Percentiles rank a stretch among this genome's conserved stretches.
These are phyloP conservation scores for Ia io DNA, from an alignment of 2,113 vertebrate species.

Conservation along the genomic window DNA sequence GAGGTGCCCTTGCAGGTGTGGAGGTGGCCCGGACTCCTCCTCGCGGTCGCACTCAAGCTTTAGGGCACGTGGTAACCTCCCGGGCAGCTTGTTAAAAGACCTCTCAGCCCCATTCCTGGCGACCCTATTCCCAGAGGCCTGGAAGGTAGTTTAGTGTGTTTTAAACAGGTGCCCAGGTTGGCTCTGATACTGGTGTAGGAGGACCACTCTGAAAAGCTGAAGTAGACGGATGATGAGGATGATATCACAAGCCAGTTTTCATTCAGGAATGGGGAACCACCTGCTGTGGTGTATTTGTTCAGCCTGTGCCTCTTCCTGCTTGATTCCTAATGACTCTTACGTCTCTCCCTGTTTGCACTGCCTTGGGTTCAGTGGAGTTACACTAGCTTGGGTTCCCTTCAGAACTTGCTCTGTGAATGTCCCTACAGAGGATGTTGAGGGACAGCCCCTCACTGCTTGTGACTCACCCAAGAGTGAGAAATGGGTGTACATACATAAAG, in stretches of 20 bases:
- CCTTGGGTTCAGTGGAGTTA: not conserved
- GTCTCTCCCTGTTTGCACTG: not conserved
- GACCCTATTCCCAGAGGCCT: not conserved
- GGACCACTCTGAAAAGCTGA: not conserved
- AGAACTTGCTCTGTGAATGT: not conserved
- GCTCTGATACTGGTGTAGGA: not conserved
- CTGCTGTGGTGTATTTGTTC: not conserved
- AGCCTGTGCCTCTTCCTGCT: not conserved
- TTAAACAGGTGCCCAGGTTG: not conserved
- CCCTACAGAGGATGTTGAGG: not conserved
- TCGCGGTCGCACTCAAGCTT: not conserved
- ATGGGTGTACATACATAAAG: not conserved
- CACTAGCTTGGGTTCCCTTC: not conserved
- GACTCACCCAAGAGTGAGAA: not conserved
- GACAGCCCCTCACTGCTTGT: not conserved
- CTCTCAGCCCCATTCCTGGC: not conserved
- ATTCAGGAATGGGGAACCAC: not conserved
- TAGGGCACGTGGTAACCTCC: not conserved
- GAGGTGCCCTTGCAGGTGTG: not conserved
- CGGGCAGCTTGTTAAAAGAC: not conserved
- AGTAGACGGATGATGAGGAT: not conserved
- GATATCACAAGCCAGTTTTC: not conserved
- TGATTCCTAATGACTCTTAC: not conserved
- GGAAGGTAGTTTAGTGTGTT: not conserved
- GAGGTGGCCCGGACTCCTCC: not conserved